phyloP scores from a whole-genome alignment of 2,113 vertebrate species.

The Centropristis striata region DNA sequence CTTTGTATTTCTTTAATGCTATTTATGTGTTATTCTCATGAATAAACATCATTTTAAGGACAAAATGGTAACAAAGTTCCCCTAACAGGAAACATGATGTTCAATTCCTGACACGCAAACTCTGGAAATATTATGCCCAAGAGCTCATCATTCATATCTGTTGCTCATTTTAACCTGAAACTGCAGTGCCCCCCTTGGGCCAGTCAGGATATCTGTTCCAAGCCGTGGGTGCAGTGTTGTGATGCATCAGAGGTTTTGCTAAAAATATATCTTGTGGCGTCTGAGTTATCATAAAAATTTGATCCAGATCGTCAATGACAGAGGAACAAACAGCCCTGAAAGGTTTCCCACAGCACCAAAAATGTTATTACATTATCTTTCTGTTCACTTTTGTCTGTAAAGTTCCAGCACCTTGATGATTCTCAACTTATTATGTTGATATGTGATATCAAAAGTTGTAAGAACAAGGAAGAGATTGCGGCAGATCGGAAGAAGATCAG shows the following conservation, averaged over 20 bases:
- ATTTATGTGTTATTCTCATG: neutral
- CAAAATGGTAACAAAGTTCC: neutral
- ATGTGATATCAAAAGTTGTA: conserved; percentile 2
- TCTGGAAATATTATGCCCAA: neutral
- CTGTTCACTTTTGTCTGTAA: neutral
- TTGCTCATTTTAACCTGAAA: conserved; percentile 1
- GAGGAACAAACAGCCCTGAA: too few relatives aligned
- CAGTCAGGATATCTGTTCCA: conserved; percentile 6
- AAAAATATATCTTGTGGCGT: neutral
- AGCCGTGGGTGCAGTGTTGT: neutral
- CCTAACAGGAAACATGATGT: neutral
- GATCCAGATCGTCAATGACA: neutral
- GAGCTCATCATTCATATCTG: neutral
- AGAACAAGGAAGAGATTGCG: neutral
- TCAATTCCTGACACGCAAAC: neutral
- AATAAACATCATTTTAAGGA: neutral
- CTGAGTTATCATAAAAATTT: neutral
- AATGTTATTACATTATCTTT: neutral
- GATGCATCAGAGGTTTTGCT: neutral
- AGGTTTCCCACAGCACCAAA: neutral
- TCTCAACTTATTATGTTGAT: neutral
- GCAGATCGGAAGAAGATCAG: neutral
- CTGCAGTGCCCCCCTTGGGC: conserved; percentile 27
- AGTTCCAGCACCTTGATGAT: neutral
- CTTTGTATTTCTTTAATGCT: neutral